phyloP scores from a whole-genome alignment of 2,888 invertebrate species.

The Drosophila mimetica region DNA sequence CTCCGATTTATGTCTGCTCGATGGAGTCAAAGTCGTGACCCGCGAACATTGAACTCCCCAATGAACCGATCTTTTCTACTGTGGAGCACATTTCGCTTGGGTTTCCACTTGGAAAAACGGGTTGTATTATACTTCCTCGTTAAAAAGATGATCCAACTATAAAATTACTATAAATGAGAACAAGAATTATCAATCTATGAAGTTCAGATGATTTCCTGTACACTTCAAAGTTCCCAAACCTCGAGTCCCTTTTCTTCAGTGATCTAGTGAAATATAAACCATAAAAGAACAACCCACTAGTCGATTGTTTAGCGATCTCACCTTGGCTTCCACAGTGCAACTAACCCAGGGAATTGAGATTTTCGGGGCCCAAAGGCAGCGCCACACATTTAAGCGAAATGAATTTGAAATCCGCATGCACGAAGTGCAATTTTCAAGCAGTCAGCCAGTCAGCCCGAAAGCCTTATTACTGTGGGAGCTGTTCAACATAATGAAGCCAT shows the following conservation, averaged over 20 bases:
- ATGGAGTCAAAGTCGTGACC: conserved; percentile 78
- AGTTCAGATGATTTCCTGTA: too few species aligned
- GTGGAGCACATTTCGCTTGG: neutral
- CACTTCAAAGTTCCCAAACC: too few species aligned
- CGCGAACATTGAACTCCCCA: conserved; percentile 79
- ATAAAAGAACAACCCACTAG: conserved; percentile 27
- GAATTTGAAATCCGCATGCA: conserved; percentile 63
- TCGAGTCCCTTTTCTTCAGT: neutral
- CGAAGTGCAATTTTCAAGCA: conserved; percentile 73
- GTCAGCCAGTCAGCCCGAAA: conserved; percentile 20
- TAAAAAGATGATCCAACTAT: too few species aligned
- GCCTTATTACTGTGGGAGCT: conserved; percentile 66
- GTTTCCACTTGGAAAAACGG: conserved; percentile 9
- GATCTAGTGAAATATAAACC: conserved; percentile 7
- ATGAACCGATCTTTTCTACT: conserved; percentile 43
- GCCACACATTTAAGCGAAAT: conserved; percentile 57
- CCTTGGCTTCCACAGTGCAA: conserved; percentile 26
- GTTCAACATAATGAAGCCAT: conserved; percentile 68
- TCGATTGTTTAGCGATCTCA: conserved; percentile 14
- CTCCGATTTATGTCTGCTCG: conserved; percentile 43
- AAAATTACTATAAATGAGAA: too few species aligned
- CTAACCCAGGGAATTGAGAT: conserved; percentile 8
- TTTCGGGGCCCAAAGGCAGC: conserved; percentile 47
- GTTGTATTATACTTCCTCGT: too few species aligned
- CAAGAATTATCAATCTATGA: too few species aligned